phyloP scores from a whole-genome alignment of 2,888 invertebrate species.

The Scaeva pyrastri region DNA sequence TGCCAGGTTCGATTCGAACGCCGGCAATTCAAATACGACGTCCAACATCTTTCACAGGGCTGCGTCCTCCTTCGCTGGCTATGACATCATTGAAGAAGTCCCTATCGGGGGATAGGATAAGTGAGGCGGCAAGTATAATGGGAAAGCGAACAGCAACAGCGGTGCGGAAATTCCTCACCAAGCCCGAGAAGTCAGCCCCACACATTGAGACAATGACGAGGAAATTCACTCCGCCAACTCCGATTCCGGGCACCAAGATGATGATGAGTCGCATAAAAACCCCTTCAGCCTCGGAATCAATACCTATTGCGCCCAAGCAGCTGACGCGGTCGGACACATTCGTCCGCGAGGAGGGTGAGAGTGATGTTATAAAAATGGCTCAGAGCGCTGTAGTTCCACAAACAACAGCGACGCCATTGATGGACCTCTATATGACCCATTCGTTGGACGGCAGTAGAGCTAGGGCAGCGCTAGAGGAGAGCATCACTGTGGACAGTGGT shows the following conservation, averaged over 20 bases:
- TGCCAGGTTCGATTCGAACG: constrained; percentile 79
- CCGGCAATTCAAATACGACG: constrained; percentile 78
- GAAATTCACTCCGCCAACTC: constrained; percentile 74
- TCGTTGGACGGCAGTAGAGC: constrained; percentile 48
- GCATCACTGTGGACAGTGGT: constrained; percentile 69
- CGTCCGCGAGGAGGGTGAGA: constrained; percentile 80
- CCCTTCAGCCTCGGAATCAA: constrained; percentile 46
- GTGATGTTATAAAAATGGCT: constrained; percentile 72
- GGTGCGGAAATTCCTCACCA: constrained; percentile 80
- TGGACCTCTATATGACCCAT: constrained; percentile 56
- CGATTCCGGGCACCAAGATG: constrained; percentile 76
- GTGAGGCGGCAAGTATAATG: constrained; percentile 80
- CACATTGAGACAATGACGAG: constrained; percentile 61
- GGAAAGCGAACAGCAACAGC: constrained; percentile 80
- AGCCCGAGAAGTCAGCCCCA: constrained; percentile 75
- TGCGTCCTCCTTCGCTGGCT: constrained; percentile 71
- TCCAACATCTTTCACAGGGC: constrained; percentile 78
- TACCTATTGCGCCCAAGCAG: constrained; percentile 52
- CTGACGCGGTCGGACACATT: constrained; percentile 82
- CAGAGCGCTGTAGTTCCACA: constrained; percentile 50
- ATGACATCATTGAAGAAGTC: constrained; percentile 79
- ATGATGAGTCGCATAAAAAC: constrained; percentile 61
- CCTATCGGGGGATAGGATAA: constrained; percentile 80
- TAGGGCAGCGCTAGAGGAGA: constrained; percentile 66
- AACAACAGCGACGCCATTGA: constrained; percentile 66